These are phyloP conservation scores for Coranthus polyacanthus DNA, from an alignment of 2,797 vertebrate species.

Conservation along the genomic window DNA sequence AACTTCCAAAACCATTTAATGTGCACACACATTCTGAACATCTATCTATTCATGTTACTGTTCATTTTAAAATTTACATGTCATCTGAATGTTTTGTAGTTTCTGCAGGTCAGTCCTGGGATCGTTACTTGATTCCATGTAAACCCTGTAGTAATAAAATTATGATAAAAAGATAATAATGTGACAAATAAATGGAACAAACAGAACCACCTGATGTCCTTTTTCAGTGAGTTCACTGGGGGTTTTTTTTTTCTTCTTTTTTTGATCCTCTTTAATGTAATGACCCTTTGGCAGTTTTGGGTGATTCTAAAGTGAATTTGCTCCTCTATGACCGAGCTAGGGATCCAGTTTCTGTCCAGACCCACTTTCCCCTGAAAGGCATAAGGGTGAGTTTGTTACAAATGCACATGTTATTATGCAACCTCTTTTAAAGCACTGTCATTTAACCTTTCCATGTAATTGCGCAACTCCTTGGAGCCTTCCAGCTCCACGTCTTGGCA, in stretches of 20 bases:
- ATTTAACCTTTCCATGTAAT: slow-evolving; percentile 91
- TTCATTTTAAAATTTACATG: slow-evolving; percentile 84
- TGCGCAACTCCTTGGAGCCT: slow-evolving; percentile 88
- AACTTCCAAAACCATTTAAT: slow-evolving; percentile 82
- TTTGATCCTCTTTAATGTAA: slow-evolving; percentile 33
- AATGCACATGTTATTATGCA: slow-evolving; percentile 72
- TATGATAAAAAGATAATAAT: slow-evolving; percentile 74
- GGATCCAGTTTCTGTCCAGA: slow-evolving; percentile 53
- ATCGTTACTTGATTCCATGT: slow-evolving; percentile 50
- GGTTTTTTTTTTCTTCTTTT: slow-evolving; percentile 25
- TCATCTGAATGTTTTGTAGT: slow-evolving; percentile 75
- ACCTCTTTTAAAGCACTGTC: slow-evolving; percentile 86
- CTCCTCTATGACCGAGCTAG: slow-evolving; percentile 42
- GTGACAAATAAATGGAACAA: slow-evolving; percentile 66
- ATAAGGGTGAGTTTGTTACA: slow-evolving; percentile 84
- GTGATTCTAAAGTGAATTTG: slow-evolving; percentile 60
- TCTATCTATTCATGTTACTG: slow-evolving; percentile 83
- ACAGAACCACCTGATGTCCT: slow-evolving; percentile 51
- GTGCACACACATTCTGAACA: slow-evolving; percentile 81
- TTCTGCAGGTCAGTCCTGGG: slow-evolving; percentile 60
- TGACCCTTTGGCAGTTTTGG: slow-evolving; percentile 80
- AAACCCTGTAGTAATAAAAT: slow-evolving; percentile 74
- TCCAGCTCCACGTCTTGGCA: slow-evolving; percentile 90
- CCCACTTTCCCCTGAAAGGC: slow-evolving; percentile 81
- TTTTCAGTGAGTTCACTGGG: slow-evolving; percentile 27